Percentiles rank a stretch among this genome's conserved stretches.
phyloP scores from a whole-genome alignment of 2,797 vertebrate genomes.

The Schizopygopsis pylzovi region DNA sequence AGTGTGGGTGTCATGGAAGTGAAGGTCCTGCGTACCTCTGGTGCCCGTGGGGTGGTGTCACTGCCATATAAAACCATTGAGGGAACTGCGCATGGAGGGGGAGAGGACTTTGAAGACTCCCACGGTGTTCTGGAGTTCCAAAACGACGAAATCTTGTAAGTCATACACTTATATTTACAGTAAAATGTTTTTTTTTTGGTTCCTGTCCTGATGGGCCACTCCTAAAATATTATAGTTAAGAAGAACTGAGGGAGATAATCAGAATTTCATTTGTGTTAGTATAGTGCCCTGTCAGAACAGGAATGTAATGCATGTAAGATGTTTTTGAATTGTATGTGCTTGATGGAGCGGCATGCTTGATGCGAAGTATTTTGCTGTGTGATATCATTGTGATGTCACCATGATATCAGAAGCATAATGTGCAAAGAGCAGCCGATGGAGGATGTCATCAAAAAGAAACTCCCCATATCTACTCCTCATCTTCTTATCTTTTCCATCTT shows the following conservation, averaged over 20 bases:
- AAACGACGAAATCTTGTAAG: conserved; percentile 99
- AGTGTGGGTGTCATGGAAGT: conserved; percentile 97
- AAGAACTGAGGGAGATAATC: neutral
- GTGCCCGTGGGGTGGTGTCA: conserved; percentile 92
- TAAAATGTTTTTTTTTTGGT: neutral
- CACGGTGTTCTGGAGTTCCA: conserved; percentile 96
- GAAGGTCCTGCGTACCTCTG: conserved; percentile 95
- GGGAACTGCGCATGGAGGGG: conserved; percentile 91
- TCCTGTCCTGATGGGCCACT: conserved; percentile 32
- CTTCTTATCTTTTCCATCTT: conserved; percentile 49
- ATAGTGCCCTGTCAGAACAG: conserved; percentile 35
- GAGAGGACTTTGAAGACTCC: conserved; percentile 96
- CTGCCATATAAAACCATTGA: conserved; percentile 97
- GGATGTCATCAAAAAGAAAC: conserved; percentile 46
- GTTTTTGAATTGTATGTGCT: conserved; percentile 15
- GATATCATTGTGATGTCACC: conserved; percentile 65
- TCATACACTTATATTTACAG: conserved; percentile 60
- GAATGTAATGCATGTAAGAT: conserved; percentile 36
- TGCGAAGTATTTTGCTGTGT: conserved; percentile 49
- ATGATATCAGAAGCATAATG: conserved; percentile 37
- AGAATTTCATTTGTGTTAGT: neutral
- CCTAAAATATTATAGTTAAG: neutral
- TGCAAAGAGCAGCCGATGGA: neutral
- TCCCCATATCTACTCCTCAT: conserved; percentile 30
- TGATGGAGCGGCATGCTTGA: conserved; percentile 40